phyloP scores from a whole-genome alignment of 2,888 invertebrate species.

The Aplocera efformata region DNA sequence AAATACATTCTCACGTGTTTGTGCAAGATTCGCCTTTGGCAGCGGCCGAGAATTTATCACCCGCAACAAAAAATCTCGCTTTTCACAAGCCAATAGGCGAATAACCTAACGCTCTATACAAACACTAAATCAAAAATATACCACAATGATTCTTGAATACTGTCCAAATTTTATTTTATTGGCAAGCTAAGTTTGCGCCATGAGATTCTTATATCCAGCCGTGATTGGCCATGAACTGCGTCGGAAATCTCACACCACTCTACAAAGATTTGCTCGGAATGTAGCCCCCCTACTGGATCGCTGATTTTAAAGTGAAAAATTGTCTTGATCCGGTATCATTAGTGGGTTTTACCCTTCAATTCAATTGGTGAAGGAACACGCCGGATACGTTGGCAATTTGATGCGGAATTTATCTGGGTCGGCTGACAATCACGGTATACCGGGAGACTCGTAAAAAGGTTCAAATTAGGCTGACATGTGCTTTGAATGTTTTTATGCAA shows the following conservation, averaged over 20 bases:
- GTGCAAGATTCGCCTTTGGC: conserved; percentile 9
- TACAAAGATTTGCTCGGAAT: no score
- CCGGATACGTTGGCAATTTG: conserved; percentile 1
- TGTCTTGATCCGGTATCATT: conserved; percentile 15
- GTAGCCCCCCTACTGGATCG: conserved; percentile 7
- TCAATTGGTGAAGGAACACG: conserved; percentile 11
- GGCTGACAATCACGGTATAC: no score
- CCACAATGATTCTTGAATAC: conserved; percentile 6
- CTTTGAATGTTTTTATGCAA: no score
- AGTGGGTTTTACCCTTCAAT: conserved; percentile 17
- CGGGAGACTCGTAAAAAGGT: no score
- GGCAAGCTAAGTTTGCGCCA: no score
- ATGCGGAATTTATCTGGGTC: conserved; percentile 6
- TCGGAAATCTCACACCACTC: no score
- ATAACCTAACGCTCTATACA: conserved; percentile 22
- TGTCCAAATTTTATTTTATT: conserved; percentile 2
- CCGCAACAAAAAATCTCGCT: conserved; percentile 5
- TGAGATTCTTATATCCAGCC: no score
- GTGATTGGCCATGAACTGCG: no score
- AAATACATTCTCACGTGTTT: neutral
- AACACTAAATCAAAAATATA: conserved; percentile 22
- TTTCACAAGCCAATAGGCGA: conserved; percentile 13
- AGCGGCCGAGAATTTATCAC: conserved; percentile 1
- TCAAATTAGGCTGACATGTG: no score
- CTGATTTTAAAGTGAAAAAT: conserved; percentile 19